These are phyloP conservation scores for Busseola fusca DNA, from an alignment of 2,888 invertebrate genomes.

Conservation along the genomic window DNA sequence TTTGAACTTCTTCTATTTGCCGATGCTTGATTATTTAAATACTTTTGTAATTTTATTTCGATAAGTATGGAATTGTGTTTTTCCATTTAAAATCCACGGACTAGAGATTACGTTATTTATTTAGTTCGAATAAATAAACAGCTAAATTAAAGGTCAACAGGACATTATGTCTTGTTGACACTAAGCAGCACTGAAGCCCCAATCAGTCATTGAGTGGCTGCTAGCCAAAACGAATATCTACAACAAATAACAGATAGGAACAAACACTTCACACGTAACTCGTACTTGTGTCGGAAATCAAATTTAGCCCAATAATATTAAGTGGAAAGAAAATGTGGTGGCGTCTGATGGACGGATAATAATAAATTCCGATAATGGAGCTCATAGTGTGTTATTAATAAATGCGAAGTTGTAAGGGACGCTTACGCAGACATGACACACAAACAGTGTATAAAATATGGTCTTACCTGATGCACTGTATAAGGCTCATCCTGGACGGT, in stretches of 20 bases:
- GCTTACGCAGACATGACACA: slow-evolving; percentile 3
- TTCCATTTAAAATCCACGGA: slow-evolving; percentile 29
- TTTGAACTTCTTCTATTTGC: slow-evolving; percentile 69
- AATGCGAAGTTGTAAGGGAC: background rate
- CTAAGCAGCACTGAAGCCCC: slow-evolving; percentile 50
- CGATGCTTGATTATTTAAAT: slow-evolving; percentile 65
- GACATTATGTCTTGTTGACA: slow-evolving; percentile 30
- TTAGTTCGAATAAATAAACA: slow-evolving; percentile 30
- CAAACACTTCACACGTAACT: slow-evolving; percentile 50
- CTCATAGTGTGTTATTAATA: slow-evolving; percentile 9
- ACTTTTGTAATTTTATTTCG: slow-evolving; percentile 61
- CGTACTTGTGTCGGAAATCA: slow-evolving; percentile 31
- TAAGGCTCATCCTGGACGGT: slow-evolving; percentile 90
- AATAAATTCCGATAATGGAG: slow-evolving; percentile 37
- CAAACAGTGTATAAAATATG: slow-evolving; percentile 2
- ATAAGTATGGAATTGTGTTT: slow-evolving; percentile 35
- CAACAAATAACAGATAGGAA: slow-evolving; percentile 54
- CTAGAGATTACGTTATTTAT: slow-evolving; percentile 9
- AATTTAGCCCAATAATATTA: slow-evolving; percentile 37
- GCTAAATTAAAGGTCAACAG: slow-evolving; percentile 35
- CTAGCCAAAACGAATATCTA: slow-evolving; percentile 70
- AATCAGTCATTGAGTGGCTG: slow-evolving; percentile 65
- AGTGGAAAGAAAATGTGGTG: slow-evolving; percentile 21
- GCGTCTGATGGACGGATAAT: slow-evolving; percentile 16
- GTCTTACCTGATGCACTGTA: slow-evolving; percentile 93